Base-by-base conservation (phyloP, 2,888 invertebrate species). In the Dicranocentrus wangi region DNA sequence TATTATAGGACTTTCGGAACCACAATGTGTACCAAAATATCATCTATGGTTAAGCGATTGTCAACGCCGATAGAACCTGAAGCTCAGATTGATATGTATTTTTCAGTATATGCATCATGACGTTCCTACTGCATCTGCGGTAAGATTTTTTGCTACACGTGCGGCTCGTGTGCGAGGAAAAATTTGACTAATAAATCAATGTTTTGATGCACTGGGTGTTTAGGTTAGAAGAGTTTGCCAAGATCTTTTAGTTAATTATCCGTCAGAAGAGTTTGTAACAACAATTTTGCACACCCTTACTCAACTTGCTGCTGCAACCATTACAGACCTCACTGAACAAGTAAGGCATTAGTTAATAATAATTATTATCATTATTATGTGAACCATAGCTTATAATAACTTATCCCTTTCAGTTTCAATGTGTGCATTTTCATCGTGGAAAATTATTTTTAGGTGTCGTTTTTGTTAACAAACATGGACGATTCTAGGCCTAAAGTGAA, bases 21-120 rank as follows among this genome's bases (percentile, higher is more conserved):
- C 23, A 95, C 95, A 79, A 96, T 98, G 93, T 97, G 97, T 88
- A 95, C 95, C 85, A 97, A 97, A 89, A 93, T 99, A 71, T 95
- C 96, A 0, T 94, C 96, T 86, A 98, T 98, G 97, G 96, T 98
- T 85, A 94, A 95, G 88, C 95, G 96, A 51, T 92, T 97, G 87
- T 94, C 95, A 72, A 97, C 97, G 0, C 96, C 97, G 0, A 94
- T 96, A 2, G 95, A n/a, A 96, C 76, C 94, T 97, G 90, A 95
- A 98, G 88, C 90, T 97, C 25, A 93, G 95, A 87, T 91, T 98
- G 5, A 95, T 98, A 73, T 94, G 96, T 0, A 95, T 98, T 58
- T 90, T 98, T 75, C 93, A 96, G 85, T 95, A 97, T 87, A 98
- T 98, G 92, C 96, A 97, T 89, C 97, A 97, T 87, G 95, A 92